Evolutionary conservation across 1,140 invertebrate species (phyloP).

Genomic region (Drosophila seguyi): DNA sequence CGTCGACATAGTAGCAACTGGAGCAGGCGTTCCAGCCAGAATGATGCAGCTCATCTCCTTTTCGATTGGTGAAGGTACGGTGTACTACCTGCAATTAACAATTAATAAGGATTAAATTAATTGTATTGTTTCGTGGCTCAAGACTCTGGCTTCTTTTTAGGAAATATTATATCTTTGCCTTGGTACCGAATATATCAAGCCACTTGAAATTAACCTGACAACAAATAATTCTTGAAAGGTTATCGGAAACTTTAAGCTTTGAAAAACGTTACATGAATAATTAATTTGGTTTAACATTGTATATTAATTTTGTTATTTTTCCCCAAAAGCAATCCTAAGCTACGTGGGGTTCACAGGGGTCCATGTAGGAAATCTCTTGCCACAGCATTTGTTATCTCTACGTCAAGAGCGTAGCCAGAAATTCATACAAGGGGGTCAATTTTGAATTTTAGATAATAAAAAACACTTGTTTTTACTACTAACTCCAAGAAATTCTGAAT

Average conservation of each 20-base stretch:
- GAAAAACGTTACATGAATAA: neutral
- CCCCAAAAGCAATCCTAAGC: neutral
- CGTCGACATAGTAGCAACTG: slow-evolving; percentile 89
- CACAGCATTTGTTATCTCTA: neutral
- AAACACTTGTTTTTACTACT: too few species aligned
- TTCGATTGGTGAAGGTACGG: slow-evolving; percentile 91
- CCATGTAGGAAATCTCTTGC: neutral
- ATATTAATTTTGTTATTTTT: too few species aligned
- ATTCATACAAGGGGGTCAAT: too few species aligned
- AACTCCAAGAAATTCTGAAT: neutral
- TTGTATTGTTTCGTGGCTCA: too few species aligned
- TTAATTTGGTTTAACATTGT: neutral
- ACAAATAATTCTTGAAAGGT: neutral
- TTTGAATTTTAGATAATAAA: neutral
- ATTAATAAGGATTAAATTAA: too few species aligned
- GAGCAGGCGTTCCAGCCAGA: slow-evolving; percentile 98
- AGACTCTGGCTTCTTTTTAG: neutral
- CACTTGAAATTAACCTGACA: neutral
- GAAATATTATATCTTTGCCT: neutral
- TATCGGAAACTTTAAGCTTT: too few species aligned
- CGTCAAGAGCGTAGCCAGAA: neutral
- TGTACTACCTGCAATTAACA: slow-evolving; percentile 92
- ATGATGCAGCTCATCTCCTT: slow-evolving; percentile 97
- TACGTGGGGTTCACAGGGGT: slow-evolving; percentile 1
- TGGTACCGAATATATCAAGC: too few species aligned